Evolutionary conservation across 2,888 invertebrate genomes (phyloP).

Genomic region (Metalampra italica): DNA sequence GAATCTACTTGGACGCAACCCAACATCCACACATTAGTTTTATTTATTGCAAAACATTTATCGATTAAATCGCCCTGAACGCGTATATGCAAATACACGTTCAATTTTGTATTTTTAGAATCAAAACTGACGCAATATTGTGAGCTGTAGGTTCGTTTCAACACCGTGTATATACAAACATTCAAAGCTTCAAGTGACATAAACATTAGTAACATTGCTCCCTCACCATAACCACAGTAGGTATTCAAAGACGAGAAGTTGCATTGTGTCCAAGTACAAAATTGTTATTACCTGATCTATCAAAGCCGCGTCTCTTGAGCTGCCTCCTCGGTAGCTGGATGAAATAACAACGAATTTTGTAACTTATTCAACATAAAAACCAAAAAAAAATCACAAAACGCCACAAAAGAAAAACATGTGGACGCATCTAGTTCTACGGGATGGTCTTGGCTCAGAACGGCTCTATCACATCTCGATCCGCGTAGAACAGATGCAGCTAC

Average conservation of each 20-base stretch:
- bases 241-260: conserved; percentile 9
- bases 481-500: conserved; percentile 55
- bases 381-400: conserved; percentile 74
- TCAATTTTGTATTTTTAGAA: background rate
- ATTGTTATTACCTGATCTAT: conserved; percentile 75
- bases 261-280: conserved; percentile 64
- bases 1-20: conserved; percentile 71
- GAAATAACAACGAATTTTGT: conserved; percentile 77
- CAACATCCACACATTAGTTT: conserved; percentile 41
- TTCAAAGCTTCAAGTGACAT: conserved; percentile 2
- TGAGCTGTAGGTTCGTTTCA: background rate
- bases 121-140: background rate
- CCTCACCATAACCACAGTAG: conserved; percentile 35
- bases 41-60: conserved; percentile 8
- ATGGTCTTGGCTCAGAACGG: conserved; percentile 12
- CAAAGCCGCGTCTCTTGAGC: conserved; percentile 79
- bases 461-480: conserved; percentile 23
- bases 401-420: conserved; percentile 65
- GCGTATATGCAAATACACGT: background rate
- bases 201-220: conserved; percentile 13
- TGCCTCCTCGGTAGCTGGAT: conserved; percentile 79
- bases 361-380: conserved; percentile 72
- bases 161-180: background rate
- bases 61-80: background rate
- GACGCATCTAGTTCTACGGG: conserved; percentile 45